These are phyloP conservation scores for Parnassius mnemosyne DNA, from an alignment of 2,888 invertebrate genomes.

Conservation along the genomic window DNA sequence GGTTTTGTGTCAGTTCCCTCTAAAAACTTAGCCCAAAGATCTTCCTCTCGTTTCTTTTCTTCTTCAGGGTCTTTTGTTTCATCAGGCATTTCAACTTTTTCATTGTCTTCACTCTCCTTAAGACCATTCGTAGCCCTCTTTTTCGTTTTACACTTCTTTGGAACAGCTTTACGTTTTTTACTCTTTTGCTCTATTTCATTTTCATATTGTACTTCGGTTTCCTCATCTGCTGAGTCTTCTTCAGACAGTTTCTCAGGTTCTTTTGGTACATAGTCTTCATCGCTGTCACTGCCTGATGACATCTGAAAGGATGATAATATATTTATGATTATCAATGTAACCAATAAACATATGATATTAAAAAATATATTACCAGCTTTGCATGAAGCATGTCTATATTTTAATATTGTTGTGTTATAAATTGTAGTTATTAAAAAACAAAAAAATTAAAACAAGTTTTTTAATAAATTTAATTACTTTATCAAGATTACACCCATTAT, in stretches of 20 bases:
- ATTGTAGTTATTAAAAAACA: too few relatives aligned
- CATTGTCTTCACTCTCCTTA: constrained; percentile 35
- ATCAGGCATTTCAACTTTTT: constrained; percentile 45
- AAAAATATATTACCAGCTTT: background rate
- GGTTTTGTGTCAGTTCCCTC: constrained; percentile 82
- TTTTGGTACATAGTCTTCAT: constrained; percentile 88
- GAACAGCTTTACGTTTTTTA: constrained; percentile 56
- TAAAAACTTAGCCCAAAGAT: constrained; percentile 89
- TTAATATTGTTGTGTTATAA: too few relatives aligned
- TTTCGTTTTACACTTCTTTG: constrained; percentile 53
- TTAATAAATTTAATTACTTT: too few relatives aligned
- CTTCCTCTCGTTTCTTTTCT: constrained; percentile 86
- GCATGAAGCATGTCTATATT: too few relatives aligned
- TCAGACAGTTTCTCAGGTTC: constrained; percentile 84
- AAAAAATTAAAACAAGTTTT: too few relatives aligned
- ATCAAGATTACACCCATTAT: too few relatives aligned
- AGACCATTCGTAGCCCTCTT: constrained; percentile 42
- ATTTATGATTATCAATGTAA: background rate
- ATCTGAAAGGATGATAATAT: constrained; percentile 44
- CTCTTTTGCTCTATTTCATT: constrained; percentile 63
- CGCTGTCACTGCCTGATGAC: constrained; percentile 87
- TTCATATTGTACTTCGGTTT: constrained; percentile 79
- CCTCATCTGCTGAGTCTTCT: constrained; percentile 83
- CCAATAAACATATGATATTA: background rate
- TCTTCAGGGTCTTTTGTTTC: constrained; percentile 74